Base-by-base conservation (phyloP, 2,888 invertebrate genomes). In the Melieria crassipennis region DNA sequence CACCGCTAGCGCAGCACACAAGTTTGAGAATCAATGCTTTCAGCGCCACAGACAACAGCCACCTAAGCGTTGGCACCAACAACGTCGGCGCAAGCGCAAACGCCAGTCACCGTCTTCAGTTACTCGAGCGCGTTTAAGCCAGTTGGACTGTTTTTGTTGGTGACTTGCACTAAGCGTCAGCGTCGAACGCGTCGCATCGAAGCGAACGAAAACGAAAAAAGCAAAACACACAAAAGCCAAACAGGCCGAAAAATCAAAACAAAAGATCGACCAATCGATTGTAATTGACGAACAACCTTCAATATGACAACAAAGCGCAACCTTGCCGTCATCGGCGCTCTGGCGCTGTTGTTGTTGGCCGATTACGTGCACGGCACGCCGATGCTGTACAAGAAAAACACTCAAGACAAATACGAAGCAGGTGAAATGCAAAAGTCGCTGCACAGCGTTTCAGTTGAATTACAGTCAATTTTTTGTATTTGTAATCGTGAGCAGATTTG, bases 321-420 rank as follows among this genome's bases (percentile, higher is more conserved):
- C 69, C 65, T 30, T 72, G 70, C 61, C 69, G 69, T 64, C 73
- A 75, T 69, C 61, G 73, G 70, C 69, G 65, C 71, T 68, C 73
- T 74, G 70, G 67, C 74, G 9, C 61, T 73, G 47, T 69, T 75
- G 46, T 69, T 78, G 16, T 50, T 75, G 16, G n/a, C 63, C 80
- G 70, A 75, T 67, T 76, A 70, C 66, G 79, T 78, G 57, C 67
- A 75, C 43, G 79, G 81, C 5, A 72, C 79, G 43, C 86, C 89
- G 45, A 89, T 88, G 80, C 79, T 88, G 75, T 89, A 89, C 76
- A 88, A 88, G 76, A 86, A 86, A 74, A 89, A 88, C 78, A 86
- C 87, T 46, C 87, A 88, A 75, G 87, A 88, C 74, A 87, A 87
- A 79, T 84, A 88, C 66, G 89, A 89, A 81, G 87, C 89, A 82